phyloP scores from a whole-genome alignment of 1,140 invertebrate genomes.

The Heliconius himera region DNA sequence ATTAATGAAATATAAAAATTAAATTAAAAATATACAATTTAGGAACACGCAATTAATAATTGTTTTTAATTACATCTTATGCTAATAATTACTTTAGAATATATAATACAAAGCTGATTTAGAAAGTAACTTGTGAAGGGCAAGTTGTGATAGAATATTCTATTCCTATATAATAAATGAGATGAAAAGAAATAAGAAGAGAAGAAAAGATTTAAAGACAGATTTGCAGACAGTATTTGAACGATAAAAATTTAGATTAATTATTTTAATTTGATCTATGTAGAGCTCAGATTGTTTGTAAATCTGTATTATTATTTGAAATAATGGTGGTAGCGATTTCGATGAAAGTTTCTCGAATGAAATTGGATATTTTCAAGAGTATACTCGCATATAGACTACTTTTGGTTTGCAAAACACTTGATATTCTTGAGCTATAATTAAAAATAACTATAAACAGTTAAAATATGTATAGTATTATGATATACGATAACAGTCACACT shows the following conservation, averaged over 20 bases:
- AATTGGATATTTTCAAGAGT: background rate
- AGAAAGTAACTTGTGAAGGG: background rate
- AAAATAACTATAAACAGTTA: too few species aligned
- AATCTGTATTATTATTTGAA: background rate
- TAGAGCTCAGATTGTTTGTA: too few species aligned
- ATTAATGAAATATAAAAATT: background rate
- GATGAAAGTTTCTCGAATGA: background rate
- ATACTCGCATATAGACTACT: background rate
- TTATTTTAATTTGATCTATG: too few species aligned
- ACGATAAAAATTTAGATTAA: background rate
- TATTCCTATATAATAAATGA: background rate
- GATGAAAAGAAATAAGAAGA: background rate
- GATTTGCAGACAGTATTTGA: background rate
- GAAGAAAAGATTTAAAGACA: background rate
- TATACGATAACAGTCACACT: background rate
- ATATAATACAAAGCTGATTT: background rate
- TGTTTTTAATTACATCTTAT: background rate
- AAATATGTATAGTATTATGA: too few species aligned
- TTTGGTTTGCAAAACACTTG: background rate
- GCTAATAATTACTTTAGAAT: background rate
- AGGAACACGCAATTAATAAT: background rate
- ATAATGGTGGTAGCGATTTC: background rate
- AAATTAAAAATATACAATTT: conserved; percentile 15
- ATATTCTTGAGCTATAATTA: background rate
- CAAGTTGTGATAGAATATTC: background rate